Percentiles rank a stretch among this genome's conserved stretches.
These are phyloP conservation scores for Galerucella pusilla DNA, from an alignment of 2,888 invertebrate species.

Conservation along the genomic window DNA sequence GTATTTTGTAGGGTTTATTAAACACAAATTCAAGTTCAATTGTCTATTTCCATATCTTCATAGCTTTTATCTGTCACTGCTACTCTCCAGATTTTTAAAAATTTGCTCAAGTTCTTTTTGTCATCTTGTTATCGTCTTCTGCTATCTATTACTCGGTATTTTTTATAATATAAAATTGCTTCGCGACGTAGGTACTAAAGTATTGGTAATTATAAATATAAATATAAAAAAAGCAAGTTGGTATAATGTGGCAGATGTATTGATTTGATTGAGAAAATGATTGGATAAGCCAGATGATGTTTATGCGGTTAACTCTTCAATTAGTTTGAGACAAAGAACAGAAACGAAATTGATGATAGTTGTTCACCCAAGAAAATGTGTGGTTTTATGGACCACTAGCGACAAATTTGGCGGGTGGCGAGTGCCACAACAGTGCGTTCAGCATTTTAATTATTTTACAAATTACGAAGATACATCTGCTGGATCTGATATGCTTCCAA, in stretches of 20 bases:
- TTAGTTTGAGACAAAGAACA: slow-evolving; percentile 43
- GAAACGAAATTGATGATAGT: background rate
- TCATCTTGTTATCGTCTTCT: too few species aligned
- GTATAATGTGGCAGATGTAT: slow-evolving; percentile 27
- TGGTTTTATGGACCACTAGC: slow-evolving; percentile 38
- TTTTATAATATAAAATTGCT: background rate
- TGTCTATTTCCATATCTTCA: too few species aligned
- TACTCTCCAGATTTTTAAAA: too few species aligned
- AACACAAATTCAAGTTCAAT: too few species aligned
- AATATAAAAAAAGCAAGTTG: background rate
- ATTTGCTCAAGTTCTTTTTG: too few species aligned
- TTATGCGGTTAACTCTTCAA: slow-evolving; percentile 31
- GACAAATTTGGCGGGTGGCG: slow-evolving; percentile 35
- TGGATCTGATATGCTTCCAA: background rate
- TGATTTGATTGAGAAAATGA: slow-evolving; percentile 18
- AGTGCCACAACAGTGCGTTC: slow-evolving; percentile 29
- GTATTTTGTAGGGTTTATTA: too few species aligned
- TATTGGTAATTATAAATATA: background rate
- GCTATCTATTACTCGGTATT: too few species aligned
- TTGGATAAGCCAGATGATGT: slow-evolving; percentile 16
- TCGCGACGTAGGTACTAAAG: background rate
- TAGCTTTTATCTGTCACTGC: too few species aligned
- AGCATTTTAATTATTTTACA: slow-evolving; percentile 30
- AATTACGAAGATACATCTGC: slow-evolving; percentile 23
- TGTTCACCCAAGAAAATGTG: slow-evolving; percentile 25